Conservation (phyloP, 1,140 invertebrate species). For the Bombus huntii region DNA sequence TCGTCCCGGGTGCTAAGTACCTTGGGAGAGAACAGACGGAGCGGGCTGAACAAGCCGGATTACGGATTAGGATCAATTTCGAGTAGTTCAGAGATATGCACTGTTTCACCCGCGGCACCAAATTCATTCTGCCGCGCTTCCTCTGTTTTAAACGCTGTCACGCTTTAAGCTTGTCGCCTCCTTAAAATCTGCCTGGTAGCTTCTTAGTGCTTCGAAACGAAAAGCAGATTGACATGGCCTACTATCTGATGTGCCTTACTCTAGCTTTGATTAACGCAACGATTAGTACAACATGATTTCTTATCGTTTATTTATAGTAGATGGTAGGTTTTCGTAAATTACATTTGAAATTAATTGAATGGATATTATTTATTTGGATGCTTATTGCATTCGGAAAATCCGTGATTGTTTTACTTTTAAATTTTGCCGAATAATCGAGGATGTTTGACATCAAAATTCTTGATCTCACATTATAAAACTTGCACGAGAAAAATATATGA, state of each 20-base stretch:
- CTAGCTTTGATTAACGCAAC: neutral
- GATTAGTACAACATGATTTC: neutral
- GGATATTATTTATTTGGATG: too few species aligned
- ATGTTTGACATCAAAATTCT: neutral
- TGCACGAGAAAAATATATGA: neutral
- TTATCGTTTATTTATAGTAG: too few species aligned
- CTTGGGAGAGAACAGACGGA: slow-evolving; percentile 81
- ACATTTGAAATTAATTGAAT: too few species aligned
- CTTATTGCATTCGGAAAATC: too few species aligned
- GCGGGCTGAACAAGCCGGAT: slow-evolving; percentile 80
- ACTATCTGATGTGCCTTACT: neutral
- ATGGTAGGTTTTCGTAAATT: too few species aligned
- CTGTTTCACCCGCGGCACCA: slow-evolving; percentile 54
- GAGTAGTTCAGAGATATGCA: slow-evolving; percentile 78
- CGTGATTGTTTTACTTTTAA: neutral
- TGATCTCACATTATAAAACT: neutral
- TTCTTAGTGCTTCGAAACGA: neutral
- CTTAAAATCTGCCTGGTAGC: slow-evolving; percentile 19
- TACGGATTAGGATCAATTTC: slow-evolving; percentile 82
- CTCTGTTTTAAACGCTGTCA: slow-evolving; percentile 36
- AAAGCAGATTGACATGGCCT: neutral
- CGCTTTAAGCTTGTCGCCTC: slow-evolving; percentile 25
- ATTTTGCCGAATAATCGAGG: neutral
- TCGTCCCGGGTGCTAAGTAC: slow-evolving; percentile 76
- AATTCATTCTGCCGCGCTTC: slow-evolving; percentile 42